A percentile compares a stretch with the other conserved stretches of the same genome.
Conservation (phyloP, 1,140 invertebrate species). For the Drosophila micromelanica region DNA sequence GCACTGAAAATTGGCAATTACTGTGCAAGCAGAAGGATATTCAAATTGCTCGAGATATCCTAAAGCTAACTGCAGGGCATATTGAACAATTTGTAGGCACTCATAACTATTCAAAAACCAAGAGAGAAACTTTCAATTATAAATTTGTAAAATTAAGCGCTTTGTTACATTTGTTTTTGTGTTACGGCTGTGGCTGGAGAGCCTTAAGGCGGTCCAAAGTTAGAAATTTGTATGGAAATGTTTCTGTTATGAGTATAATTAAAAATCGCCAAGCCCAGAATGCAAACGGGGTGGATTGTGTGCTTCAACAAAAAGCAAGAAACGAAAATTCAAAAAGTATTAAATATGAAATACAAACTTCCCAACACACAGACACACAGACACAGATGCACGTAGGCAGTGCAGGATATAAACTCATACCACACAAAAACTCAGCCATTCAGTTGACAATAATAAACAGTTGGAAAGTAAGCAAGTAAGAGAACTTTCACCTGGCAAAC, state of each 20-base stretch:
- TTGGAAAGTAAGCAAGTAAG: slow-evolving; percentile 31
- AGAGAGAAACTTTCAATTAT: slow-evolving; percentile 30
- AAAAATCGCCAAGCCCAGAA: slow-evolving; percentile 3
- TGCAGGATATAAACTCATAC: not conserved
- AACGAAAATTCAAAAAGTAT: slow-evolving; percentile 28
- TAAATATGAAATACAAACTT: slow-evolving; percentile 35
- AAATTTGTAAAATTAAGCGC: slow-evolving; percentile 17
- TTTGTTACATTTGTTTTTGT: slow-evolving; percentile 17
- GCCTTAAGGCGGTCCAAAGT: slow-evolving; percentile 16
- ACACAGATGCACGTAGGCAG: not conserved
- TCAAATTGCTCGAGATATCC: not conserved
- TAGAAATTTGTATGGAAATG: slow-evolving; percentile 15
- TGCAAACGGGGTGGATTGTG: slow-evolving; percentile 9
- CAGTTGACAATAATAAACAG: slow-evolving; percentile 25
- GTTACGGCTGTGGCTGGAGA: not conserved
- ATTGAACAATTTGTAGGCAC: slow-evolving; percentile 2
- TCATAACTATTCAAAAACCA: not conserved
- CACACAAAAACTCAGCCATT: slow-evolving; percentile 12
- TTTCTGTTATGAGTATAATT: slow-evolving; percentile 15
- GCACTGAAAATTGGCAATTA: not conserved
- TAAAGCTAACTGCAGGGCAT: slow-evolving; percentile 1
- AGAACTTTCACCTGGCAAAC: slow-evolving; percentile 22
- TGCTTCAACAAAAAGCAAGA: slow-evolving; percentile 7
- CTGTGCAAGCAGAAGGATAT: not conserved
- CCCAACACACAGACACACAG: not conserved